Base-by-base conservation (phyloP, 2,797 vertebrate genomes). In the Oreonectes daqikongensis region DNA sequence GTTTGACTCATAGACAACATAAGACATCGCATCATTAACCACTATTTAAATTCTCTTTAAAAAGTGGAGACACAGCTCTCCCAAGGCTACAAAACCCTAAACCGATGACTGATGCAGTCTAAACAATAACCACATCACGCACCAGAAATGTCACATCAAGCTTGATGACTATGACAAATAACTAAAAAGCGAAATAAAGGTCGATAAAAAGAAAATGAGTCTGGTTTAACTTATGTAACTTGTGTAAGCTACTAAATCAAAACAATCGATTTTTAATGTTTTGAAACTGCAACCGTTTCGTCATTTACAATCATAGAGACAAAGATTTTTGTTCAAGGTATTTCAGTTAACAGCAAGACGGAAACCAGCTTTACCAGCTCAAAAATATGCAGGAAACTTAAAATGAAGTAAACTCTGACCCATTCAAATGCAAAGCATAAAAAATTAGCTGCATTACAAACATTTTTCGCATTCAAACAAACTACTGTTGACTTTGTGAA, bases 1-100 rank as follows among this genome's bases (percentile, higher is more conserved):
- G 35, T 50, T 28, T 59, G 22, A 71, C 30, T 59, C 20, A 59
- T 18, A 59, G 35, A 60, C 38, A 44, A 44, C 38, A 60, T 57
- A n/a, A 70, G 28, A 57, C 35, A 7, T 5, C 4, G 15, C 2
- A 40, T 44, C 50, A 42, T 18, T 18, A 11, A 69, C 14, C 12
- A 15, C 50, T 5, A 50, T 69, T n/a, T 24, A 61, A 61, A 35
- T n/a, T 55, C n/a, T 46, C 6, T 17, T 18, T n/a, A n/a, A n/a
- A n/a, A n/a, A n/a, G n/a, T n/a, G n/a, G n/a, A n/a, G n/a, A n/a
- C n/a, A n/a, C n/a, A n/a, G n/a, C n/a, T n/a, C n/a, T n/a, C n/a
- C n/a, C n/a, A n/a, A 48, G 9, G 0, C 1, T 32, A 6, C 2
- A 22, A 35, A 18, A 14, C 26, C 55, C 55, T 1, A 17, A 28